A percentile compares a stretch with the other conserved stretches of the same genome.
Evolutionary conservation across 2,113 vertebrate species (phyloP).

Genomic region (Collichthys lucidus): DNA sequence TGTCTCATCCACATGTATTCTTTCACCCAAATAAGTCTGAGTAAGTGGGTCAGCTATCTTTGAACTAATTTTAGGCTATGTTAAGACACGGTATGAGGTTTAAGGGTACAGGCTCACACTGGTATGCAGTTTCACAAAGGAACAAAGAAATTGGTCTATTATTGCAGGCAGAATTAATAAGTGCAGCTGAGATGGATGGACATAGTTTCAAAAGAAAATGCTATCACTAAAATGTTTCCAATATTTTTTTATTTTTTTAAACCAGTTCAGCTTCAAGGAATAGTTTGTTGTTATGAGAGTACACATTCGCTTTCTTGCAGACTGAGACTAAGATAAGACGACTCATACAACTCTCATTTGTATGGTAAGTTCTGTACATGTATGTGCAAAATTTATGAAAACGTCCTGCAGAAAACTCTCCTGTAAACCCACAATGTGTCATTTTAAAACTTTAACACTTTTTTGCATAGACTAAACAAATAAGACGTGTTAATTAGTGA

Average conservation of each 20-base stretch:
- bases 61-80: conserved; percentile 44
- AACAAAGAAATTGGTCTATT: background rate
- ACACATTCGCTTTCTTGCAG: background rate
- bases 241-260: background rate
- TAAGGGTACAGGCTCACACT: background rate
- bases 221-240: background rate
- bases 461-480: background rate
- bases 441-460: background rate
- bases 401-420: background rate
- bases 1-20: conserved; percentile 53
- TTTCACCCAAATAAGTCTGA: conserved; percentile 31
- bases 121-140: background rate
- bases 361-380: too few relatives aligned
- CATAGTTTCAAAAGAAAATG: background rate
- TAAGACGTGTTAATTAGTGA: background rate
- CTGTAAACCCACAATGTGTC: background rate
- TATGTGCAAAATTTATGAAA: background rate
- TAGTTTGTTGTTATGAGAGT: background rate
- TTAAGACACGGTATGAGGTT: conserved; percentile 3
- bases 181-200: background rate
- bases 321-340: background rate
- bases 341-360: background rate
- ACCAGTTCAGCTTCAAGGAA: background rate
- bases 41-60: conserved; percentile 65
- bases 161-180: background rate